Conservation (phyloP, 1,140 invertebrate species). For the Dinoponera quadriceps region DNA sequence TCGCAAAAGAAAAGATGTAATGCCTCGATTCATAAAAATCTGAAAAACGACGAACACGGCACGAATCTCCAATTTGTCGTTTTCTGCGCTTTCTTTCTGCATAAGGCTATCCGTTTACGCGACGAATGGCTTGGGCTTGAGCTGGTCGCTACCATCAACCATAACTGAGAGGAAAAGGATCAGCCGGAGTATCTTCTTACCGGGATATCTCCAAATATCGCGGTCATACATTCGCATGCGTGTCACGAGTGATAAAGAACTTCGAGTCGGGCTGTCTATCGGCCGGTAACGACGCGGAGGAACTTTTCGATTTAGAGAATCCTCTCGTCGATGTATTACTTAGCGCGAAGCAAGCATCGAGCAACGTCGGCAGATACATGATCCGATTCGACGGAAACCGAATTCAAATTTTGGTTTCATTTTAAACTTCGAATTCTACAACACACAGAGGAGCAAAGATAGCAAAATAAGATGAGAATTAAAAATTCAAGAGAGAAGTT, state of each 20-base stretch:
- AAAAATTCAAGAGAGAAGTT: no score
- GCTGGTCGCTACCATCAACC: neutral
- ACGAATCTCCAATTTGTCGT: slow-evolving; percentile 12
- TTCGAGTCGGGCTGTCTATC: neutral
- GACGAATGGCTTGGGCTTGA: slow-evolving; percentile 1
- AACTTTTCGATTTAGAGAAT: no score
- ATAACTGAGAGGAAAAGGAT: neutral
- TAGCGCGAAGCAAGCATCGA: no score
- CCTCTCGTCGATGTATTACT: no score
- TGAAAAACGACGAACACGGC: neutral
- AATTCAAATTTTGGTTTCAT: no score
- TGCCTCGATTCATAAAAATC: slow-evolving; percentile 4
- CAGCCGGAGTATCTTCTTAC: neutral
- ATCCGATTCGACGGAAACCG: no score
- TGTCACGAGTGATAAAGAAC: neutral
- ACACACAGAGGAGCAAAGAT: no score
- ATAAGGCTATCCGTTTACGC: neutral
- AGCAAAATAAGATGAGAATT: no score
- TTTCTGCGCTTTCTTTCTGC: neutral
- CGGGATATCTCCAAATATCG: slow-evolving; percentile 14
- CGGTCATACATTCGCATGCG: no score
- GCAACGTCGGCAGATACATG: no score
- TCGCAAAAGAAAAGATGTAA: slow-evolving; percentile 2
- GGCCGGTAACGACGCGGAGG: neutral
- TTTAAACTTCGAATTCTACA: no score